A percentile compares a stretch with the other conserved stretches of the same genome.
phyloP scores from a whole-genome alignment of 2,797 vertebrate species.

The Mus caroli region DNA sequence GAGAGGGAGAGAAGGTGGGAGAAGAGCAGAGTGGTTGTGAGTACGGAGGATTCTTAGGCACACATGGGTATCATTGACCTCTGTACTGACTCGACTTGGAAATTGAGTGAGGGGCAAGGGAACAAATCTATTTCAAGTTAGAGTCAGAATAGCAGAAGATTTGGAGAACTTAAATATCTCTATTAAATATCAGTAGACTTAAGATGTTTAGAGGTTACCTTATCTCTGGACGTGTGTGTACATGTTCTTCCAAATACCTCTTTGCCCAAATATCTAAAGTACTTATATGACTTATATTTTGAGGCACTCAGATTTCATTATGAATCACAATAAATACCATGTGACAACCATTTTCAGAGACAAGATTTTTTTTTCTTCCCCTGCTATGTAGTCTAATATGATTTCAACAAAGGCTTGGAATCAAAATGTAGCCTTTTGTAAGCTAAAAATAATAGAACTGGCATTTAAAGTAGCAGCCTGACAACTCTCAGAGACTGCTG shows the following conservation, averaged over 20 bases:
- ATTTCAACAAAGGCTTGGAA: slow-evolving; percentile 73
- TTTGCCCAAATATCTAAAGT: neutral
- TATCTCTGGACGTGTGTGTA: neutral
- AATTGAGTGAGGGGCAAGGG: neutral
- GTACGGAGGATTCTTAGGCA: neutral
- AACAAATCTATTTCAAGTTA: neutral
- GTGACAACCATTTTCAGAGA: slow-evolving; percentile 50
- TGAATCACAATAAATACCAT: slow-evolving; percentile 62
- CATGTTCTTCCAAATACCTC: neutral
- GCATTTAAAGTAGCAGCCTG: slow-evolving; percentile 70
- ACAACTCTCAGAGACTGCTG: slow-evolving; percentile 61
- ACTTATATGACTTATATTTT: slow-evolving; percentile 4
- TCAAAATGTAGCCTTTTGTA: slow-evolving; percentile 70
- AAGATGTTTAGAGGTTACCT: slow-evolving; percentile 11
- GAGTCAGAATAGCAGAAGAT: slow-evolving; percentile 2
- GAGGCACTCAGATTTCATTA: slow-evolving; percentile 42
- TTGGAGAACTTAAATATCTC: neutral
- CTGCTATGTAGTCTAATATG: slow-evolving; percentile 37
- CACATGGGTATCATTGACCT: neutral
- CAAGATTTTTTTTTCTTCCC: neutral
- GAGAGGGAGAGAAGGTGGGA: neutral
- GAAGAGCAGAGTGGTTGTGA: neutral
- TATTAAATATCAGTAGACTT: neutral
- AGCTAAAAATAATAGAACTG: slow-evolving; percentile 73
- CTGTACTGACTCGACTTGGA: neutral